These are phyloP conservation scores for Rhyzopertha dominica DNA, from an alignment of 1,140 invertebrate genomes.

Conservation along the genomic window DNA sequence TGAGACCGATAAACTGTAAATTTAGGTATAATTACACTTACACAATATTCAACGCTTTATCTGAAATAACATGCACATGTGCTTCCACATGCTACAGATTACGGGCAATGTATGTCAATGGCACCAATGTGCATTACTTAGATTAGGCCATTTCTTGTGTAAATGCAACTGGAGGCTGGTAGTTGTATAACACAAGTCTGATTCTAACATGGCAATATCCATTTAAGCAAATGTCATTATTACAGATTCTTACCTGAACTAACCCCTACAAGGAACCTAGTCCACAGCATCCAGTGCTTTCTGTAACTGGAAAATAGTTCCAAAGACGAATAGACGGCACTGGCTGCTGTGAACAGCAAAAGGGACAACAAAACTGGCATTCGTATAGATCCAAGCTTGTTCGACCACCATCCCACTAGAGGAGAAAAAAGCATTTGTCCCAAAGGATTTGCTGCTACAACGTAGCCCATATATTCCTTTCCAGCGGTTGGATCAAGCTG, in stretches of 20 bases:
- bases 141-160: too few relatives aligned
- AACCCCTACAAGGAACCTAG: conserved; percentile 78
- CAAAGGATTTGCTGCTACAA: conserved; percentile 82
- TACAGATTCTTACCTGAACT: conserved; percentile 85
- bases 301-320: conserved; percentile 56
- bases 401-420: conserved; percentile 79
- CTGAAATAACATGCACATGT: too few relatives aligned
- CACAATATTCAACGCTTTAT: too few relatives aligned
- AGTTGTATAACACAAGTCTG: too few relatives aligned
- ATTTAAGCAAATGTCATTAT: too few relatives aligned
- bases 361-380: conserved; percentile 68
- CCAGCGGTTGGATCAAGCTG: conserved; percentile 72
- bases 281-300: conserved; percentile 68
- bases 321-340: conserved; percentile 72
- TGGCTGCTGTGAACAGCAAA: conserved; percentile 69
- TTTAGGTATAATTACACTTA: too few relatives aligned
- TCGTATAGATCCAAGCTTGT: conserved; percentile 64
- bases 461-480: conserved; percentile 78
- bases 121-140: too few relatives aligned
- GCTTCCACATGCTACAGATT: too few relatives aligned
- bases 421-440: conserved; percentile 87
- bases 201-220: too few relatives aligned
- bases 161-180: too few relatives aligned
- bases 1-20: too few relatives aligned
- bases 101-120: too few relatives aligned